Base-by-base conservation (phyloP, 2,797 vertebrate genomes). In the Melanotaenia parkinsoni region DNA sequence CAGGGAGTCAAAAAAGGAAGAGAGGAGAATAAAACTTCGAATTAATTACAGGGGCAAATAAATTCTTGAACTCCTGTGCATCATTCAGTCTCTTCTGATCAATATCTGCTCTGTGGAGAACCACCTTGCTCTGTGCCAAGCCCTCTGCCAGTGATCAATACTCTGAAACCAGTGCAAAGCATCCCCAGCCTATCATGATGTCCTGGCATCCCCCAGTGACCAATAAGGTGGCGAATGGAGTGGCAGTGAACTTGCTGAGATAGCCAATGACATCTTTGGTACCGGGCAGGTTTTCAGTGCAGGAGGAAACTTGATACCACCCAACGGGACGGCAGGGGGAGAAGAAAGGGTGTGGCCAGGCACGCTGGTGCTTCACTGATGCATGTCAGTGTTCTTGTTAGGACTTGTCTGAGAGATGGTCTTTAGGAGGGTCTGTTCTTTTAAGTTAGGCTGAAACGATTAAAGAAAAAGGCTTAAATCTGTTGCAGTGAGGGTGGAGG, bases 291-390 rank as follows among this genome's bases (percentile, higher is more conserved):
- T 85, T 92, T 90, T 79, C 81, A 86, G 70, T 68, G 82, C 76
- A 6, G 81, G 85, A 82, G 83, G 91, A 88, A 93, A 93, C 88
- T 76, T 63, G 83, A 93, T 85, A 92, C 91, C 85, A 79, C 80
- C 86, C 87, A 72, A 74, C 58, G 81, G 90, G 86, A 81, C 82
- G 71, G 79, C 51, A 59, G 77, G 70, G 70, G 58, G 79, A 83
- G 72, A 80, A 81, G 71, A 79, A 85, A 90, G 88, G 91, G 91
- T 89, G 91, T 86, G 90, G 89, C 79, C 63, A 43, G 80, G 69
- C 90, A 87, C 77, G 72, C 86, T 90, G 87, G 86, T 86, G 88
- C 89, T 89, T 80, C 58, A 68, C 50, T 83, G 69, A 76, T 73
- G 69, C 54, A 2, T 64, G n/a, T 72, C 33, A 3, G 37, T 67